Evolutionary conservation across 2,113 vertebrate genomes (phyloP), one percentile per base, ranked within the genome.

Genomic region (Macquaria ambigua): DNA sequence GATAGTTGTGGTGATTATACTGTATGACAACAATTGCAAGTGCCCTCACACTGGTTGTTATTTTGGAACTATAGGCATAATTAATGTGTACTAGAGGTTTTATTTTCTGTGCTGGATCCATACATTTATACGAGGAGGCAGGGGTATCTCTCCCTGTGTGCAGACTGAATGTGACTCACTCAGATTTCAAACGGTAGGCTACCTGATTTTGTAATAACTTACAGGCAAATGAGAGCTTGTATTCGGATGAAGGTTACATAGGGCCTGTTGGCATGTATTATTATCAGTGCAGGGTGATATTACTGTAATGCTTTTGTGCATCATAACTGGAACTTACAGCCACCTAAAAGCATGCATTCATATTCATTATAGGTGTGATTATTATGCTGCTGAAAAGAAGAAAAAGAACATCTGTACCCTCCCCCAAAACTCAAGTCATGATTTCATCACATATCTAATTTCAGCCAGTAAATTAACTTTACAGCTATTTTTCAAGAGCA

Each of bases 1-100:
- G 86, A 82, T 96, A 91, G 90, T 92, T 91, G 95, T 96, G 93
- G 94, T 95, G 91, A 93, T 89, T 92, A 89, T 94, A 66, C 61
- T 81, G 74, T 86, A 90, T 93, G 91, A 90, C 89, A 92, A 93
- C 84, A 92, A 87, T 94, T 95, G 90, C 94, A 95, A 96, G 93
- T 95, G 94, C 94, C 94, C 94, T 95, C 91, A 93, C 89, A 81
- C 81, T 81, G 78, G 89, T 92, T 94, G 92, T 93, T 94, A 91
- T 91, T 93, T 92, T 90, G 87, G 90, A 93, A 89, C 91, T 92
- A 91, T 85, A 90, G 89, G 81, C 85, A 89, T 95, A 90, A 90
- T 87, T 88, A 82, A 79, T 93, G 83, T 92, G 89, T 91, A 84
- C 58, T 86, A 84, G 80, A 94, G 80, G 87, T 82, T 92, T 90